phyloP scores from a whole-genome alignment of 2,888 invertebrate genomes.

The Drosophila pullipes region DNA sequence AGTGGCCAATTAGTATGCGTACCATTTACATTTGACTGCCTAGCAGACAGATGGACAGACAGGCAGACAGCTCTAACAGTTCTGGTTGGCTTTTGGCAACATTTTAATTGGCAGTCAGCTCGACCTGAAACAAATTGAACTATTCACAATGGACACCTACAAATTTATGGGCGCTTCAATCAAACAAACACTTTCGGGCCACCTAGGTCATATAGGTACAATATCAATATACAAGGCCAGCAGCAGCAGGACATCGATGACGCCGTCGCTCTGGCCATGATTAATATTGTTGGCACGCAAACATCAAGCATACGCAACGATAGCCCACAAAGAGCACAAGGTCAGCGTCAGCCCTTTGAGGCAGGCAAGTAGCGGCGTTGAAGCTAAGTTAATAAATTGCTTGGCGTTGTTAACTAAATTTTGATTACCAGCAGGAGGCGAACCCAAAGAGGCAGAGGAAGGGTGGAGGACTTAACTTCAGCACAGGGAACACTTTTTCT shows the following conservation, averaged over 20 bases:
- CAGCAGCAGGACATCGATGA: conserved; percentile 33
- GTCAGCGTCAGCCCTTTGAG: conserved; percentile 37
- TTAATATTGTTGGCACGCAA: conserved; percentile 76
- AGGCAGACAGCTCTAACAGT: background rate
- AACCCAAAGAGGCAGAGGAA: background rate
- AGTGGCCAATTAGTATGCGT: conserved; percentile 51
- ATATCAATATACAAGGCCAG: conserved; percentile 12
- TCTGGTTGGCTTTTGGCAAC: conserved; percentile 30
- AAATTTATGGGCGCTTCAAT: conserved; percentile 49
- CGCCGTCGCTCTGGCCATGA: conserved; percentile 49
- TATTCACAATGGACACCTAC: conserved; percentile 15
- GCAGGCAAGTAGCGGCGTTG: conserved; percentile 27
- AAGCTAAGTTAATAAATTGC: conserved; percentile 74
- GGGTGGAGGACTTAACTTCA: background rate
- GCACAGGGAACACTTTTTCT: conserved; percentile 65
- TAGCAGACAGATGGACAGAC: conserved; percentile 14
- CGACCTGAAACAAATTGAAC: conserved; percentile 23
- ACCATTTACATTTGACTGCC: conserved; percentile 27
- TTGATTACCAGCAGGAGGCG: conserved; percentile 57
- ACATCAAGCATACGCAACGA: conserved; percentile 58
- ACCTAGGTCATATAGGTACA: background rate
- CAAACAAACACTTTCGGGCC: conserved; percentile 32
- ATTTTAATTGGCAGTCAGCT: conserved; percentile 48
- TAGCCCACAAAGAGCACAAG: conserved; percentile 30
- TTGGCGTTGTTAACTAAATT: conserved; percentile 79